Base-by-base conservation (phyloP, 2,113 vertebrate genomes). In the Lynx canadensis region DNA sequence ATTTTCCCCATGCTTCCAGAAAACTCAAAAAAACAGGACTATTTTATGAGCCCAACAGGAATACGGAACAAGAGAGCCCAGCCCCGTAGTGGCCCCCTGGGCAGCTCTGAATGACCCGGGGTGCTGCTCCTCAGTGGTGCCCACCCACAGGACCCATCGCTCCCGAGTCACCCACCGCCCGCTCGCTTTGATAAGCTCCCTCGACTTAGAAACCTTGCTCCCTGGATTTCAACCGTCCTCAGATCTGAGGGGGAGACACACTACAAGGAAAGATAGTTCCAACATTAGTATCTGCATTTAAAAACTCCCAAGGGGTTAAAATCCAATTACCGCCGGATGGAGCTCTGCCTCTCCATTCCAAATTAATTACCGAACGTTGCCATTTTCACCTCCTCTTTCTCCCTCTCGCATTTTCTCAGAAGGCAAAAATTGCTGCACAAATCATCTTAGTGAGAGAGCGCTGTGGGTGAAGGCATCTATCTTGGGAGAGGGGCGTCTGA, bases 61-160 rank as follows among this genome's bases (percentile, higher is more conserved):
- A 23, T 7, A 27, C 5, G 4, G 3, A 3, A 9, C n/a, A 69
- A 10, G 7, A 50, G 6, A 38, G 14, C 23, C 9, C 16, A 19
- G 33, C 10, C 10, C 50, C 50, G 2, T 5, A 4, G 31, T 1
- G 14, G 7, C 31, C 21, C 2, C 25, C 9, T 27, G 29, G 45
- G 16, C 38, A 66, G 50, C 23, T 71, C 82, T 15, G 1, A 3
- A 7, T 15, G 63, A 48, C 73, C 66, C 19, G 14, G 1, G 14
- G 9, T 1, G 15, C 80, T 45, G 0, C 8, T 41, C 31, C 12
- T 66, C 15, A 0, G 13, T n/a, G 31, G 18, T 1, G 1, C 14
- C 29, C 31, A 11, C 27, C 9, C 0, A 0, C 0, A 0, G 19
- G 3, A 52, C 21, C 1, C 1, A 3, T 36, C 4, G 8, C 27